Base-by-base conservation (phyloP, 2,888 invertebrate species). In the Embidobia sp. region DNA sequence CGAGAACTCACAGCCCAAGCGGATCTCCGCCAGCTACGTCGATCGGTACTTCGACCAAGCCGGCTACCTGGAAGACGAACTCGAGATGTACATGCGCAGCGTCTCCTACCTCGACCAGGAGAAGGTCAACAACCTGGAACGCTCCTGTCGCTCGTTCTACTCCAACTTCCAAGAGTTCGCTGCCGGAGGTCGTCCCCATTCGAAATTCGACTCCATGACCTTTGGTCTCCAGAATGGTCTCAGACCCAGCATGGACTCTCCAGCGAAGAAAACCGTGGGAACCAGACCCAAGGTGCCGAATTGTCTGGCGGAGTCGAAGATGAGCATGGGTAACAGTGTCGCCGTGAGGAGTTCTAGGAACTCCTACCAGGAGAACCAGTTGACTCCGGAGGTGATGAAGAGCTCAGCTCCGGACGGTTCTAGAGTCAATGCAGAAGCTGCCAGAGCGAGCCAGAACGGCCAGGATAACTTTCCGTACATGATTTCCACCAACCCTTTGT, bases 1-100 rank as follows among this genome's bases (percentile, higher is more conserved):
- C 22, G 78, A 78, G 6, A 66, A 82, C n/a, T 80, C 83, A 3
- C 84, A 87, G 0, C 78, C 84, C 0, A 88, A 88, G 27, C 82
- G 88, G 48, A 85, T 89, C 0, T 89, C 89, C 0, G 85, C 89
- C 1, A 88, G 88, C 48, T 89, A 89, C 49, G 85, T 89, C 1
- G 89, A 89, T 57, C 85, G 88, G 33, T 89, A 89, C 42, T 89
- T 89, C 46, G 88, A 89, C 11, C 86, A 88, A 29, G 83, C 88
- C 0, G 87, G 86, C 37, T 89, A 88, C 33, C 78, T 82, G 2
- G 87, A 87, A 1, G 86, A 85, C 11, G 87, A 88, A 0, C 13
- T 75, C 0, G 77, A 79, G 1, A 49, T 73, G 48, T 77, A 63
- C 61, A 69, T 77, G 55, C 55, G 69, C 5, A 51, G 33, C 4